phyloP scores from a whole-genome alignment of 2,797 vertebrate species.

The Tragopan temminckii region DNA sequence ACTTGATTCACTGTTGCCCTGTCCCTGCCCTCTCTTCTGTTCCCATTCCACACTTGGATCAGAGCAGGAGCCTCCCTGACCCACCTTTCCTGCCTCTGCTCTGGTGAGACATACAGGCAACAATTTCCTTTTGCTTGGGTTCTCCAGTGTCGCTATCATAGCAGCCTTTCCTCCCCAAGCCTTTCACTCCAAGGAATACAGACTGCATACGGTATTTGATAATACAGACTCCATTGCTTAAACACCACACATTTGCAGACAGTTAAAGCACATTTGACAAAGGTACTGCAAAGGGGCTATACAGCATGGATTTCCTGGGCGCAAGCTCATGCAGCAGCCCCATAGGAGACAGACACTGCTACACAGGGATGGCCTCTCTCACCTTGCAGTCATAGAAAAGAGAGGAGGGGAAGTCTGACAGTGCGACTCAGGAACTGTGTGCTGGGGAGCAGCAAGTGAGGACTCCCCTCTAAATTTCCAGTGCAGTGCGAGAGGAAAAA shows the following conservation, averaged over 20 bases:
- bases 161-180: constrained; percentile 12
- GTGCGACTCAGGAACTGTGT: neutral
- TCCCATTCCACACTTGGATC: neutral
- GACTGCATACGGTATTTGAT: neutral
- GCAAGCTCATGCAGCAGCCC: rapidly evolving
- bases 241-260: constrained; percentile 5
- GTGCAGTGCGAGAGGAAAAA: neutral
- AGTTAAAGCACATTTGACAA: neutral
- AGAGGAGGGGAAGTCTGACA: rapidly evolving
- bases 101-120: neutral
- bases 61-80: neutral
- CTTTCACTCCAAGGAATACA: neutral
- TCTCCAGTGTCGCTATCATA: constrained; percentile 28
- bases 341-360: neutral
- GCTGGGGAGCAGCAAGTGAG: neutral
- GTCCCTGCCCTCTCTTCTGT: neutral
- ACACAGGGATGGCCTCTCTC: rapidly evolving
- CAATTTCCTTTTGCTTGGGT: constrained; percentile 15
- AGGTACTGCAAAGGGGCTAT: neutral
- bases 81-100: neutral
- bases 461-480: neutral
- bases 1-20: neutral
- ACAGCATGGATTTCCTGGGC: neutral
- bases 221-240: constrained; percentile 21
- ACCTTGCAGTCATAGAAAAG: rapidly evolving